Evolutionary conservation across 2,888 invertebrate species (phyloP).

Genomic region (Atrina japonica): DNA sequence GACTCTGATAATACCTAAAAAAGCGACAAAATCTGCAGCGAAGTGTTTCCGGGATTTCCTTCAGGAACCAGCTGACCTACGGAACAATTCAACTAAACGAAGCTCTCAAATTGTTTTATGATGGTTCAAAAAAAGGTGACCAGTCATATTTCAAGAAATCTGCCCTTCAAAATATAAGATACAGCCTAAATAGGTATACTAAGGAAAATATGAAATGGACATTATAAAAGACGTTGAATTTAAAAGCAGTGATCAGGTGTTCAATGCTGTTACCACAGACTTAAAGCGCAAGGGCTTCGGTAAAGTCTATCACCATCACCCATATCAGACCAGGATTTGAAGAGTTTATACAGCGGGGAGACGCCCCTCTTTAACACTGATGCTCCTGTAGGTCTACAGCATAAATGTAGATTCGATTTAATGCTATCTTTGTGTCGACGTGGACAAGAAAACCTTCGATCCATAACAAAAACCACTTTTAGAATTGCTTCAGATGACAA

Average conservation of each 20-base stretch:
- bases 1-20: too few species aligned
- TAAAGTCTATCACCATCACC: background rate
- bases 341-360: conserved; percentile 3
- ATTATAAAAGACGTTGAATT: conserved; percentile 5
- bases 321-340: conserved; percentile 4
- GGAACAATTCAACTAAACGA: too few species aligned
- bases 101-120: too few species aligned
- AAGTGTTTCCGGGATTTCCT: too few species aligned
- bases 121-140: too few species aligned
- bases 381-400: conserved; percentile 12
- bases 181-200: conserved; percentile 7
- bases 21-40: too few species aligned
- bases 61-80: too few species aligned
- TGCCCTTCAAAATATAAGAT: conserved; percentile 5
- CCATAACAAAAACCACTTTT: conserved; percentile 18
- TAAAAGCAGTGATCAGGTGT: background rate
- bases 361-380: conserved; percentile 9
- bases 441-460: conserved; percentile 14
- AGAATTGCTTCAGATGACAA: conserved; percentile 9
- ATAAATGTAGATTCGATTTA: conserved; percentile 12
- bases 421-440: conserved; percentile 16
- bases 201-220: conserved; percentile 8
- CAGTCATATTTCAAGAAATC: background rate
- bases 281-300: conserved; percentile 1
- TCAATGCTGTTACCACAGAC: conserved; percentile 1